These are phyloP conservation scores for Ypsolopha sequella DNA, from an alignment of 2,888 invertebrate species.

Conservation along the genomic window DNA sequence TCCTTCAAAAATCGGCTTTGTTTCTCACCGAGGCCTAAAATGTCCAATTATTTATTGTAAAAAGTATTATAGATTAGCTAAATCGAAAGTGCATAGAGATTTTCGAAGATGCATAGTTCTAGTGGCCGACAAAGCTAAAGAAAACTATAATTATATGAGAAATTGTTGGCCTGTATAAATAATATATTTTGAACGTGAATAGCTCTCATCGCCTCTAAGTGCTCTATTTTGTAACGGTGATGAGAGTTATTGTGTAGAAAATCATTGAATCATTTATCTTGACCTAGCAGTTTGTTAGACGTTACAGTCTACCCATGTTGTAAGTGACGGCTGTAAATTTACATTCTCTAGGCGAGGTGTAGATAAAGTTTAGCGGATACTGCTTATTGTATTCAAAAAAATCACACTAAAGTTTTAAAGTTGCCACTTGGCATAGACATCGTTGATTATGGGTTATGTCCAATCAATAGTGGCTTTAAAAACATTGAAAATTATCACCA, in stretches of 20 bases:
- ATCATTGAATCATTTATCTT: conserved; percentile 16
- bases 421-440: no score
- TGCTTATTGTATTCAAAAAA: no score
- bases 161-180: conserved; percentile 43
- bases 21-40: conserved; percentile 17
- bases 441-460: no score
- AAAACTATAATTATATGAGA: conserved; percentile 12
- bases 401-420: no score
- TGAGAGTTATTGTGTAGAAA: conserved; percentile 25
- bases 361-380: no score
- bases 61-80: conserved; percentile 8
- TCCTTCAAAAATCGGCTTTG: conserved; percentile 2
- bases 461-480: no score
- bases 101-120: conserved; percentile 5
- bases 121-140: conserved; percentile 20
- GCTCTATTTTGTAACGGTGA: conserved; percentile 43
- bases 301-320: no score
- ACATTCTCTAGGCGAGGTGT: no score
- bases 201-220: conserved; percentile 44
- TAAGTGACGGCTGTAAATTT: no score
- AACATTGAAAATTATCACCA: no score
- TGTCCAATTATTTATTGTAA: conserved; percentile 2
- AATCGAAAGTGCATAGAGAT: conserved; percentile 32
- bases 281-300: conserved; percentile 12
- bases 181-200: conserved; percentile 43